Evolutionary conservation across 2,888 invertebrate genomes (phyloP).

Genomic region (Falcaria lacertinaria): DNA sequence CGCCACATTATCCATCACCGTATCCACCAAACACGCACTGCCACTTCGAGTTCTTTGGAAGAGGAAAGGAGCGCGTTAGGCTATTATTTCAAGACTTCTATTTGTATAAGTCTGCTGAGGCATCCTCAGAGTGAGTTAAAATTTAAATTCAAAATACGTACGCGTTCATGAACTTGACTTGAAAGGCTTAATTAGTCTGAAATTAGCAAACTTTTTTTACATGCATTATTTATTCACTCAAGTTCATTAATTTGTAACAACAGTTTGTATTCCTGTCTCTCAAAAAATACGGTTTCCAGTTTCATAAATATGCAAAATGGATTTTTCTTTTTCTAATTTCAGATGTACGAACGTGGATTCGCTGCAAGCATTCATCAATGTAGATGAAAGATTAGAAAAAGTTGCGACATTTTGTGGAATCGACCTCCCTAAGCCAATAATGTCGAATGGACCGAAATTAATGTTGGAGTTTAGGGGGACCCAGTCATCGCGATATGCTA

Average conservation of each 20-base stretch:
- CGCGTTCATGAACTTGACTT: too few relatives aligned
- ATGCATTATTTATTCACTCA: too few relatives aligned
- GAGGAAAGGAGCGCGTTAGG: slow-evolving; percentile 91
- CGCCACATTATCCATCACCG: slow-evolving; percentile 90
- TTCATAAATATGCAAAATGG: slow-evolving; percentile 22
- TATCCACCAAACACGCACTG: slow-evolving; percentile 91
- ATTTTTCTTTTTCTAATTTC: slow-evolving; percentile 41
- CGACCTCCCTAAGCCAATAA: slow-evolving; percentile 90
- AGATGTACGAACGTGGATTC: slow-evolving; percentile 90
- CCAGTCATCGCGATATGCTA: slow-evolving; percentile 86
- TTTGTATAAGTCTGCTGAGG: slow-evolving; percentile 83
- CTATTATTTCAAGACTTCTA: slow-evolving; percentile 92
- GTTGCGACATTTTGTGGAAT: slow-evolving; percentile 93
- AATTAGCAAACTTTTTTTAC: too few relatives aligned
- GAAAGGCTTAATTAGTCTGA: too few relatives aligned
- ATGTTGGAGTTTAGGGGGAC: slow-evolving; percentile 91
- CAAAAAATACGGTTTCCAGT: slow-evolving; percentile 3
- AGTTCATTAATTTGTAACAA: too few relatives aligned
- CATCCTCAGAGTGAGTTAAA: slow-evolving; percentile 81
- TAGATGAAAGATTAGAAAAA: slow-evolving; percentile 90
- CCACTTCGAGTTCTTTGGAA: slow-evolving; percentile 93
- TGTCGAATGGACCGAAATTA: slow-evolving; percentile 94
- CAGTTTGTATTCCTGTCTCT: too few relatives aligned
- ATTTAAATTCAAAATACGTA: not conserved
- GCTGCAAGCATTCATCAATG: slow-evolving; percentile 89